Base-by-base conservation (phyloP, 2,113 vertebrate species). In the Melanerpes formicivorus region DNA sequence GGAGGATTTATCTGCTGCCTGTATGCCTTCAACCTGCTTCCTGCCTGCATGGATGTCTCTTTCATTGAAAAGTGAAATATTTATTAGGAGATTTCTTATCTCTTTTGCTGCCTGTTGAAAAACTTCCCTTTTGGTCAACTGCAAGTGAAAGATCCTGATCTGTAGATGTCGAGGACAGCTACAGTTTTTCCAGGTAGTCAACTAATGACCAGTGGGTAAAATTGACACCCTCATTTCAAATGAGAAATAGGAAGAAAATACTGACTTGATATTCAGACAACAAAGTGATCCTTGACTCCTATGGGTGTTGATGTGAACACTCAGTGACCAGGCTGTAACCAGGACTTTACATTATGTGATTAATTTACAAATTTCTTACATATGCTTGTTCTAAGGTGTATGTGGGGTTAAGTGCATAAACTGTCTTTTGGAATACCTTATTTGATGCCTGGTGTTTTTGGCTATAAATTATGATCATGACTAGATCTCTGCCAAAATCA, bases 61-160 rank as follows among this genome's bases (percentile, higher is more conserved):
- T 95, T 90, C 90, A 56, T 17, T 64, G 82, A 82, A 52, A 80
- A 92, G 48, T 89, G 42, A 95, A 93, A 86, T 73, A 67, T 92
- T 81, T 77, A 89, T 93, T 93, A 90, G 73, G 85, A 66, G 56
- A 83, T 87, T 91, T 87, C 83, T 95, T 93, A 89, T 90, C 93
- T 91, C 52, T 44, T n/a, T 85, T 67, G 59, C 32, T 92, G 42
- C 69, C 87, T 69, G 81, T 27, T 73, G 86, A 74, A 92, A 91
- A 95, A 74, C 59, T 83, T 72, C 34, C 64, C 66, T 86, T 84
- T 32, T 83, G 44, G 34, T 93, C 63, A 60, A 23, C 1, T 44
- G 29, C 52, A 90, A 86, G 29, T 29, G 30, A 62, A 76, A 75
- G 21, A 32, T 88, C 67, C 64, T 80, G 67, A 78, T 86, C 48